Evolutionary conservation across 2,113 vertebrate species (phyloP).

Genomic region (Anoura caudifer): DNA sequence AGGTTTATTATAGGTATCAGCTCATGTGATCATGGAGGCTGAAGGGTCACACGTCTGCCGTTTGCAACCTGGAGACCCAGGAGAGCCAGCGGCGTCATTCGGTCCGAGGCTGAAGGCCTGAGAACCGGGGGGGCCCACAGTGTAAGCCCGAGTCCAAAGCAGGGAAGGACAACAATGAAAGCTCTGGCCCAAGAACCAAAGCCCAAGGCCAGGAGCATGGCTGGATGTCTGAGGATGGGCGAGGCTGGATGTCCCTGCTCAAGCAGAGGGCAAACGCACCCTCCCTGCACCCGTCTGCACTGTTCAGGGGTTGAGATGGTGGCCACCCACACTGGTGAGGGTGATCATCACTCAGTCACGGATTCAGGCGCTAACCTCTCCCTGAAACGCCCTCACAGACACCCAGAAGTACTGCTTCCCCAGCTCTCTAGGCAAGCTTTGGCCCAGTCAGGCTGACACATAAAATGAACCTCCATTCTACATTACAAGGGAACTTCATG

Average conservation of each 20-base stretch:
- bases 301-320: neutral
- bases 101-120: neutral
- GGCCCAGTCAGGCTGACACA: neutral
- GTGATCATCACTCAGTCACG: neutral
- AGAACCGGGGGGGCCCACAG: too few species aligned
- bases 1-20: too few species aligned
- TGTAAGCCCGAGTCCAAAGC: neutral
- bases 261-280: fast-evolving
- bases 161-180: neutral
- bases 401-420: neutral
- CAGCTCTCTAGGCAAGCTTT: neutral
- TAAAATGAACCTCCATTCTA: neutral
- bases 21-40: neutral
- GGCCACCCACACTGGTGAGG: neutral
- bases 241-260: neutral
- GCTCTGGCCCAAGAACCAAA: neutral
- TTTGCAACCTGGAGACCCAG: neutral
- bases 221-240: neutral
- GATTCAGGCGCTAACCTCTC: neutral
- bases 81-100: neutral
- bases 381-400: neutral
- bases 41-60: neutral
- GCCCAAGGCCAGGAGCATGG: neutral
- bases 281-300: neutral
- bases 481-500: neutral